Evolutionary conservation across 1,140 invertebrate genomes (phyloP), one percentile per base, ranked within the genome.

Genomic region (Rhagoletis zephyria): DNA sequence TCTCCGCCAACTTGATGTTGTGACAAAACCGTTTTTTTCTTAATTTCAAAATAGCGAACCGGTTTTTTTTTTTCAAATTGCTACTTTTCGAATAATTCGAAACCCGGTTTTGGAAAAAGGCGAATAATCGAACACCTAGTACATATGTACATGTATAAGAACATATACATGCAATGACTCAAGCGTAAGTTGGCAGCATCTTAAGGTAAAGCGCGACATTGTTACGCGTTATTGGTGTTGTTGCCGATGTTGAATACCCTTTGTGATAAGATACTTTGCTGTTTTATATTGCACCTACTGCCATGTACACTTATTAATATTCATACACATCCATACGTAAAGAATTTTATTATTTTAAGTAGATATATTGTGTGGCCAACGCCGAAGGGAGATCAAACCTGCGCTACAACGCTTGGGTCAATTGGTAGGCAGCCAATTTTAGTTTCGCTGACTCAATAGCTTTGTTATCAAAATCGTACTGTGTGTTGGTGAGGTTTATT

Each of bases 181-280:
- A 42, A 30, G 74, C 74, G 74, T 81, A 81, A 81, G 74, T 81
- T 81, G 74, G 74, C 74, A 81, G 74, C 74, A 48, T 9, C n/a
- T 56, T 56, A 81, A 81, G 48, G 45, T 10, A 81, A 81, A 42
- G 7, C 12, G 48, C 74, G 74, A 81, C 74, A 81, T 56, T 81
- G 74, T 77, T 77, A 45, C n/a, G 14, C 70, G 65, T 42, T 67
- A 12, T 60, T 60, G 59, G 6, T 6, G 59, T 63, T 63, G 61
- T 4, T 63, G 16, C 16, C 16, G 61, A 4, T 63, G 61, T 12
- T 63, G 61, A 4, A 63, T 16, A 63, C 16, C 61, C 1, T 16
- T 16, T 14, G 67, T 74, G 67, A 74, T 74, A 74, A 74, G 45
- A 30, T 16, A 42, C 40, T 74, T 74, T 48, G 67, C 67, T 74